Evolutionary conservation across 30 jellyfish, hydroid and myxozoan genomes (phyloP).

Genomic region (Chrysaora quinquecirrha): DNA sequence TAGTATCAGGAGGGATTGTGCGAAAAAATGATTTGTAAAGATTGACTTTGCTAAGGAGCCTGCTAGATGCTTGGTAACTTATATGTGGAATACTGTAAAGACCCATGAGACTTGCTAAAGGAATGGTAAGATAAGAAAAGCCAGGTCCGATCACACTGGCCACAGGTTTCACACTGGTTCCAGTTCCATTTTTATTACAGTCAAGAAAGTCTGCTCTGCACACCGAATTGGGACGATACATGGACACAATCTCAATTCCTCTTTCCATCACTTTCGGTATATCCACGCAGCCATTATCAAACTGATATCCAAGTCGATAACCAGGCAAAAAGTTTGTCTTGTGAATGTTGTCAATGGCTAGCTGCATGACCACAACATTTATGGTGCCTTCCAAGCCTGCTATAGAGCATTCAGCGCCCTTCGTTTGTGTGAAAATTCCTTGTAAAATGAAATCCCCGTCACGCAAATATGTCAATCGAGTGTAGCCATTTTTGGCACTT

Average conservation of each 20-base stretch:
- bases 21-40: slow-evolving; percentile 87
- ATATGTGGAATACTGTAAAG: slow-evolving; percentile 81
- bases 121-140: slow-evolving; percentile 77
- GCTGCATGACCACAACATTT: slow-evolving; percentile 69
- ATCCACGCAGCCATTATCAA: slow-evolving; percentile 79
- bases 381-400: slow-evolving; percentile 61
- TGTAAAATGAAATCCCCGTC: slow-evolving; percentile 86
- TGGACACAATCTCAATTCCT: slow-evolving; percentile 90
- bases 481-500: slow-evolving; percentile 30
- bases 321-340: slow-evolving; percentile 46
- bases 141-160: slow-evolving; percentile 88
- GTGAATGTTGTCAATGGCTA: slow-evolving; percentile 59
- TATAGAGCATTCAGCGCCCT: slow-evolving; percentile 35
- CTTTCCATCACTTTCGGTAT: slow-evolving; percentile 85
- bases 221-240: slow-evolving; percentile 86
- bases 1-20: slow-evolving; percentile 90
- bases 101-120: slow-evolving; percentile 88
- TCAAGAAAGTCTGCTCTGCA: slow-evolving; percentile 85
- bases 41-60: slow-evolving; percentile 74
- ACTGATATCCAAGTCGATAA: slow-evolving; percentile 75
- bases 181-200: slow-evolving; percentile 44
- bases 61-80: slow-evolving; percentile 90
- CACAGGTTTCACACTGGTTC: slow-evolving; percentile 28
- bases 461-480: slow-evolving; percentile 38
- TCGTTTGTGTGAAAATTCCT: slow-evolving; percentile 68